Conservation (phyloP, 2,888 invertebrate species). For the Eledona agricola region DNA sequence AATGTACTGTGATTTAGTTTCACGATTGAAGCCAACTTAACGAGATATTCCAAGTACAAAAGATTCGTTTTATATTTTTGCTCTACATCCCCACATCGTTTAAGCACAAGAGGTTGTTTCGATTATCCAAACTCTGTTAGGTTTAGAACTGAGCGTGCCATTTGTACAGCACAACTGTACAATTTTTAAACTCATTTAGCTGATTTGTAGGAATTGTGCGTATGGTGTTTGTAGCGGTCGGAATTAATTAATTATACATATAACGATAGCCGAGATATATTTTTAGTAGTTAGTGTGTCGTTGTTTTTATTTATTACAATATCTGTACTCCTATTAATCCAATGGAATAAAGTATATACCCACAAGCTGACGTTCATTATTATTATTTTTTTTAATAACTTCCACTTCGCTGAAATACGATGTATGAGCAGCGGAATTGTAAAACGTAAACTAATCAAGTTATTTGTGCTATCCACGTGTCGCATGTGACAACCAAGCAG, state of each 20-base stretch:
- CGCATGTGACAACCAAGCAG: constrained; percentile 30
- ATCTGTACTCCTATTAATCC: constrained; percentile 20
- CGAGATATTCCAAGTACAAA: constrained; percentile 35
- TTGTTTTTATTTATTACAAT: constrained; percentile 26
- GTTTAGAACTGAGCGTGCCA: constrained; percentile 30
- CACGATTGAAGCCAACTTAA: constrained; percentile 23
- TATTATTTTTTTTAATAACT: no score
- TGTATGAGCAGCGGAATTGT: constrained; percentile 11
- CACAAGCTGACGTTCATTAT: no score
- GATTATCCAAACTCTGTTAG: constrained; percentile 8
- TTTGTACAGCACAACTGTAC: constrained; percentile 35
- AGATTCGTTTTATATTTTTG: constrained; percentile 27
- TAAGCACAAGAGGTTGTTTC: constrained; percentile 24
- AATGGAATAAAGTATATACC: constrained; percentile 22
- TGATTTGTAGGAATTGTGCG: constrained; percentile 14
- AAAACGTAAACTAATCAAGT: constrained; percentile 31
- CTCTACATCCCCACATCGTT: constrained; percentile 15
- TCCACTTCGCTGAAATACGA: no score
- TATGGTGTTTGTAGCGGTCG: constrained; percentile 24
- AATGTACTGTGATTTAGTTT: constrained; percentile 73
- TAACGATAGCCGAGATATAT: constrained; percentile 16
- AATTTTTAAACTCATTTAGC: constrained; percentile 24
- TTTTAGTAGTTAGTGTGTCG: constrained; percentile 23
- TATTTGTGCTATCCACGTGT: constrained; percentile 35
- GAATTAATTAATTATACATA: constrained; percentile 16